Evolutionary conservation across 23 tunicate genomes (phyloP).

Genomic region (Ciona savignyi): DNA sequence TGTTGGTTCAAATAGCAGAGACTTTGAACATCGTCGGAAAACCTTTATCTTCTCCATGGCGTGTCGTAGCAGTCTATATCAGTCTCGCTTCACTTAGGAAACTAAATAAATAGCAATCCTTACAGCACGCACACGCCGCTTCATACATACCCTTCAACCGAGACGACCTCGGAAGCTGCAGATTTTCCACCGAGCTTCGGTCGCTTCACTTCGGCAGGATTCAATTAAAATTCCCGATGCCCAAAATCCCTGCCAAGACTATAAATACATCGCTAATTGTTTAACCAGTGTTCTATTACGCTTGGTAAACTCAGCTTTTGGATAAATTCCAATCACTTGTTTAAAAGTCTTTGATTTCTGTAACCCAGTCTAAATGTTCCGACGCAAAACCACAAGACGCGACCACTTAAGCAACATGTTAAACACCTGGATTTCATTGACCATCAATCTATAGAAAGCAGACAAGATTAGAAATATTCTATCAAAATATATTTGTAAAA

Average conservation of each 20-base stretch:
- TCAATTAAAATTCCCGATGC: not conserved
- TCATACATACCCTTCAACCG: not conserved
- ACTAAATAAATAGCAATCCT: not conserved
- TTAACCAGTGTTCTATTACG: not conserved
- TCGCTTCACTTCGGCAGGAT: not conserved
- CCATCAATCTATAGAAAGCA: too few species aligned
- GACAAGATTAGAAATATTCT: too few species aligned
- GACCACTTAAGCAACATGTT: too few species aligned
- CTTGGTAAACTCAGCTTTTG: not conserved
- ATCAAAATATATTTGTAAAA: too few species aligned
- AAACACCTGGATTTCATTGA: too few species aligned
- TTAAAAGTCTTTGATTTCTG: not conserved
- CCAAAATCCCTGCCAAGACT: not conserved
- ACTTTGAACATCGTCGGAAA: too few species aligned
- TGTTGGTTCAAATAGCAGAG: not conserved
- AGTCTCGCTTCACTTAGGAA: not conserved
- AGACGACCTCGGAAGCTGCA: not conserved
- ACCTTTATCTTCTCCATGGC: not conserved
- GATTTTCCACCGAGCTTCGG: not conserved
- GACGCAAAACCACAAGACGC: too few species aligned
- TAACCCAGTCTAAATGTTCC: too few species aligned
- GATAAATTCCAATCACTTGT: not conserved
- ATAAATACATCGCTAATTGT: not conserved
- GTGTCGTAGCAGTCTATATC: not conserved
- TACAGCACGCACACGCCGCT: not conserved